Conservation (phyloP, 2,888 invertebrate genomes). For the Brenthis daphne region DNA sequence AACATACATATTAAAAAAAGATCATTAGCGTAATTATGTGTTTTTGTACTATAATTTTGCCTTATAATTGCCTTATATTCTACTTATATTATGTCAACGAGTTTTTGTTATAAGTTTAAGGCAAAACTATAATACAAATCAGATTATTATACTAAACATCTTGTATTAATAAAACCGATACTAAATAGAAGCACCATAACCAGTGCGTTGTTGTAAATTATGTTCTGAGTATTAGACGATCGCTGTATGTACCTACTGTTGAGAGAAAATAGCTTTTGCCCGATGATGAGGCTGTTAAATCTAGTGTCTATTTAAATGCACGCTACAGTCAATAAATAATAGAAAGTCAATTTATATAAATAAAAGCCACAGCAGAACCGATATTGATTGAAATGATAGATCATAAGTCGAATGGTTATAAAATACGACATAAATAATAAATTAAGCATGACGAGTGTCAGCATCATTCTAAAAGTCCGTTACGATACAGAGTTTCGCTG, state of each 20-base stretch:
- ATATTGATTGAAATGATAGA: constrained; percentile 63
- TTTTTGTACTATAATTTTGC: too few species aligned
- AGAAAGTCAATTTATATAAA: constrained; percentile 73
- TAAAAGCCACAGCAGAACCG: constrained; percentile 64
- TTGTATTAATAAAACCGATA: background rate
- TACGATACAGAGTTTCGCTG: constrained; percentile 53
- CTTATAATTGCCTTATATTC: too few species aligned
- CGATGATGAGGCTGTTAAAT: constrained; percentile 28
- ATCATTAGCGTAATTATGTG: too few species aligned
- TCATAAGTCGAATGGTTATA: constrained; percentile 55
- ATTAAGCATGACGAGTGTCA: constrained; percentile 48
- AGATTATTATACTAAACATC: too few species aligned
- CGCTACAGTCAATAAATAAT: constrained; percentile 44
- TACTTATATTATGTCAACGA: too few species aligned
- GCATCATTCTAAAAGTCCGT: constrained; percentile 45
- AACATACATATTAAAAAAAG: too few species aligned
- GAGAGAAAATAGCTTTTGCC: constrained; percentile 22
- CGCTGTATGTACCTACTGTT: constrained; percentile 10
- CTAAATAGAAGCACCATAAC: constrained; percentile 6
- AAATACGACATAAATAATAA: constrained; percentile 45
- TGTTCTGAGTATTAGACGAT: constrained; percentile 14
- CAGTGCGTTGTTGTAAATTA: constrained; percentile 30
- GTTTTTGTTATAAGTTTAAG: too few species aligned
- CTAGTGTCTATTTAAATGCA: constrained; percentile 11
- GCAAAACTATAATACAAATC: too few species aligned